Base-by-base conservation (phyloP, 2,797 vertebrate genomes). In the Micromesistius poutassou region DNA sequence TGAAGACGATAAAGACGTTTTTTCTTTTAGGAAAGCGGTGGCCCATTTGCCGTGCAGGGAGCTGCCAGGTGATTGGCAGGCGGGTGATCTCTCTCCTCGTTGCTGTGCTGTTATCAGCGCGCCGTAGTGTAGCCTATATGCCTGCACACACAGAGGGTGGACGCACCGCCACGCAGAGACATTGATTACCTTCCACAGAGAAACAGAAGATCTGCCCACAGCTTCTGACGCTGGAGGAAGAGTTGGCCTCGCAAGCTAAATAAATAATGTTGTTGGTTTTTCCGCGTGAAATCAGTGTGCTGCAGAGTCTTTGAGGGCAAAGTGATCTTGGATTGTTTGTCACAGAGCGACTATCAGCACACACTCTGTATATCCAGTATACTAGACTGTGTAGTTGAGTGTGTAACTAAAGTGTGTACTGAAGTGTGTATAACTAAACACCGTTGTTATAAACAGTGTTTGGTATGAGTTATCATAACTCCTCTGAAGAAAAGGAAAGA, bases 71-170 rank as follows among this genome's bases (percentile, higher is more conserved):
- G 88, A 90, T 33, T 70, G 87, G 76, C 90, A 78, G 89, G 50
- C 85, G 62, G 83, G 75, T 84, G 90, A 90, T 91, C 88, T 87
- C 84, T 78, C 82, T 84, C 79, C 84, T 86, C 78, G 42, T 75
- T 42, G 84, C 85, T 82, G 80, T 73, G 82, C 86, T 80, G 82
- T 90, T 91, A 91, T 92, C 91, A 88, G 5, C 55, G 71, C 72
- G 82, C 82, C 68, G 81, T 87, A 66, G 83, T 84, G 22, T n/a
- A 89, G 89, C n/a, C n/a, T n/a, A n/a, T n/a, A n/a, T n/a, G 84
- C 85, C 81, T 80, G 22, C 50, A 10, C 76, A 78, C n/a, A 70
- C 76, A 6, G 86, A 71, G 89, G 87, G 89, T 89, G 87, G 62
- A 1, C 70, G 74, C 77, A 36, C 80, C 33, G 46, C 83, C 89